Percentiles rank a stretch among this genome's conserved stretches.
phyloP scores from a whole-genome alignment of 2,113 vertebrate species.

The Oenanthe melanoleuca region DNA sequence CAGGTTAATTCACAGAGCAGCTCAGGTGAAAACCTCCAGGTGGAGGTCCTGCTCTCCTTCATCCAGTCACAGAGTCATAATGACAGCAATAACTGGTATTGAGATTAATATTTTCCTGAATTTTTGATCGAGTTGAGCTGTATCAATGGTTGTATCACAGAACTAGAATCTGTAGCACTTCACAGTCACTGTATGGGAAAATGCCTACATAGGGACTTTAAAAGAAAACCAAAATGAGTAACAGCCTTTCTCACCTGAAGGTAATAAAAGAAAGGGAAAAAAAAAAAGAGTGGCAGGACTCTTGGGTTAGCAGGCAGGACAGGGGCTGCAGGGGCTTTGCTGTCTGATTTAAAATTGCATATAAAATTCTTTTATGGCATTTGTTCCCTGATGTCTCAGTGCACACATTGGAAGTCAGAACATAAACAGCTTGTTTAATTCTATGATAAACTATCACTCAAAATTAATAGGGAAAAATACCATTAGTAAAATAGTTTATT shows the following conservation, averaged over 20 bases:
- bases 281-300: accelerated
- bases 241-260: background rate
- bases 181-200: background rate
- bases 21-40: background rate
- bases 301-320: background rate
- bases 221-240: background rate
- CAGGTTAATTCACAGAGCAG: constrained; percentile 1
- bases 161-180: background rate
- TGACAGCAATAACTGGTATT: background rate
- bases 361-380: background rate
- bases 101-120: background rate
- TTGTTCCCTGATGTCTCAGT: background rate
- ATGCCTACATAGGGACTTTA: background rate
- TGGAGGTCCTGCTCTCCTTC: background rate
- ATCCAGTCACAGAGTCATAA: background rate
- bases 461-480: background rate
- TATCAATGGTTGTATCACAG: background rate
- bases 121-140: background rate
- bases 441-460: background rate
- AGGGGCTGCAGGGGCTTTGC: background rate
- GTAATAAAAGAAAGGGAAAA: background rate
- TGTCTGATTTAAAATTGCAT: background rate
- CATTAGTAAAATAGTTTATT: background rate
- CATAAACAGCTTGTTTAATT: background rate
- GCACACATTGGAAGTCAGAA: background rate